phyloP scores from a whole-genome alignment of 23 tunicate genomes.

The Phallusia fumigata region DNA sequence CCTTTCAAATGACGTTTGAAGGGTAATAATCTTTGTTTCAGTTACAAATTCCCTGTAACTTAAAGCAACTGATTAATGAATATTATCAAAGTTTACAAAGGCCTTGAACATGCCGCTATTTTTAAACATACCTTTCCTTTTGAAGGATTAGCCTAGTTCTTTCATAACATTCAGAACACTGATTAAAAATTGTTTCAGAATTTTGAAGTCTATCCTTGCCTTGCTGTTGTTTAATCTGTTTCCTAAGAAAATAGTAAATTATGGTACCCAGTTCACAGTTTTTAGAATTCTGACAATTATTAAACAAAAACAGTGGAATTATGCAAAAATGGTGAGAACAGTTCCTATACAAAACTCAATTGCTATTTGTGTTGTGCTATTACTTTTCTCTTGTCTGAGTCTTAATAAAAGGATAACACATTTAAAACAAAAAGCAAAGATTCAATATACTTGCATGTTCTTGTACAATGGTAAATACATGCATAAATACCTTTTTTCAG shows the following conservation, averaged over 20 bases:
- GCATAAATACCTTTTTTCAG: constrained; percentile 43
- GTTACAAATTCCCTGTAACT: not conserved
- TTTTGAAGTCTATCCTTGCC: constrained; percentile 31
- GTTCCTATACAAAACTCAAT: too few species aligned
- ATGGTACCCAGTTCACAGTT: too few species aligned
- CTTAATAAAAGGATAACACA: too few species aligned
- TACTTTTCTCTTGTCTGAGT: too few species aligned
- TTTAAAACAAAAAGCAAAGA: too few species aligned
- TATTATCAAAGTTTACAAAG: not conserved
- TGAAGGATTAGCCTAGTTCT: not conserved
- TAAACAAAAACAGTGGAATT: too few species aligned
- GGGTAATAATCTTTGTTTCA: not conserved
- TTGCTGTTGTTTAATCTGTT: constrained; percentile 37
- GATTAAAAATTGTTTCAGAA: constrained; percentile 18
- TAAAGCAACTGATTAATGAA: not conserved
- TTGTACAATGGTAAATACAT: too few species aligned
- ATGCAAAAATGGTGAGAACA: not conserved
- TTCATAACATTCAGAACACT: constrained; percentile 5
- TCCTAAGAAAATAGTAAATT: too few species aligned
- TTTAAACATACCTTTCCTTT: constrained; percentile 10
- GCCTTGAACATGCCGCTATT: not conserved
- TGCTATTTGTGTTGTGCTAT: too few species aligned
- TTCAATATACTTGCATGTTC: too few species aligned
- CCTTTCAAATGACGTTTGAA: not conserved
- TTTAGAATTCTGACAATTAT: too few species aligned